Conservation (phyloP, 1,140 invertebrate genomes). For the Mamestra configurata region DNA sequence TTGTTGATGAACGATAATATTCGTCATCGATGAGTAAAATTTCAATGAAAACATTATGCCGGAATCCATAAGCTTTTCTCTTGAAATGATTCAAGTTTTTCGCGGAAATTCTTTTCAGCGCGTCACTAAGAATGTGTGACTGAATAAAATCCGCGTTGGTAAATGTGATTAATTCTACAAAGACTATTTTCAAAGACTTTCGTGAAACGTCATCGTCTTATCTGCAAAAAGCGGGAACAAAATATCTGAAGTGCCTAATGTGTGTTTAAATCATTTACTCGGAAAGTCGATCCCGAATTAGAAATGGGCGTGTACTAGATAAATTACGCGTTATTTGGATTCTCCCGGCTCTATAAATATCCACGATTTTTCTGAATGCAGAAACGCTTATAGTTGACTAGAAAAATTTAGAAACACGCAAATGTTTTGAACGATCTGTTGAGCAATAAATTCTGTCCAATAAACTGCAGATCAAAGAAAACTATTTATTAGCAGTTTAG, state of each 20-base stretch:
- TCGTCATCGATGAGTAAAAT: background rate
- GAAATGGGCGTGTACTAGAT: constrained; percentile 22
- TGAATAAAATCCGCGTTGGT: background rate
- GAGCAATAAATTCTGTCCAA: background rate
- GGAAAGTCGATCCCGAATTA: constrained; percentile 22
- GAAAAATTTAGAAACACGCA: background rate
- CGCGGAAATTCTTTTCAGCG: background rate
- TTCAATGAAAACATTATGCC: too few relatives aligned
- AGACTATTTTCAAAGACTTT: too few relatives aligned
- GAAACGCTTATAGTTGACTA: background rate
- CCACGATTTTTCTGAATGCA: background rate
- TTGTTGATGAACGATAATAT: background rate
- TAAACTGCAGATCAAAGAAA: constrained; percentile 29
- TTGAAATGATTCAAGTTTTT: background rate
- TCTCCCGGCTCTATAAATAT: constrained; percentile 1
- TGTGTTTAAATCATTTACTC: constrained; percentile 7
- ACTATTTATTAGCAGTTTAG: background rate
- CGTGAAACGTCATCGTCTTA: too few relatives aligned
- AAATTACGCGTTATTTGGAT: constrained; percentile 8
- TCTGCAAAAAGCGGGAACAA: background rate
- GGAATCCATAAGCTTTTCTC: background rate
- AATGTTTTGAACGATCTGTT: background rate
- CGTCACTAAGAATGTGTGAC: too few relatives aligned
- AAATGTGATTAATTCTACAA: too few relatives aligned
- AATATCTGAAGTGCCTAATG: background rate